Base-by-base conservation (phyloP, 1,140 invertebrate genomes). In the Rhizoglyphus robini region DNA sequence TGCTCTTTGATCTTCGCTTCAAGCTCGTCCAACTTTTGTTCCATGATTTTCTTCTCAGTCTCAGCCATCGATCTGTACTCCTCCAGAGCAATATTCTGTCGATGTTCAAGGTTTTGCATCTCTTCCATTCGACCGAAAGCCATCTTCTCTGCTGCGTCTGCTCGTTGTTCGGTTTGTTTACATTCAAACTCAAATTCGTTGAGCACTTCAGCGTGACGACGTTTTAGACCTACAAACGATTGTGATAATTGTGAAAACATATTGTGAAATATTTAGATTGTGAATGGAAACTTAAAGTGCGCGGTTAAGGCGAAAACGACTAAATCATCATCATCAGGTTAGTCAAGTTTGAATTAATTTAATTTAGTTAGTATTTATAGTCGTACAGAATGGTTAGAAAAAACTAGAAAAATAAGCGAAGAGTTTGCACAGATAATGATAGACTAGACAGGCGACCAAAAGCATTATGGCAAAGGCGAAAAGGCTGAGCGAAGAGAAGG, bases 131-230 rank as follows among this genome's bases (percentile, higher is more conserved):
- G 29, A 15, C 54, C 34, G 13, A 23, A 23, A 34, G 47, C 47
- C 20, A 63, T 63, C 20, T 49, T 51, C n/a, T 51, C 32, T n/a
- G 49, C 47, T 18, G 34, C 63, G 15, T 49, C 46, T 0, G 64
- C 3, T 46, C 70, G 49, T 18, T 20, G 3, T 41, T 70, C 58
- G 25, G 69, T 38, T 47, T 27, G n/a, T 48, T 69, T 65, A 27
- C 65, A 65, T 61, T 65, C 67, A 20, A 67, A 61, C 64, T 70
- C 68, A 58, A 68, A 67, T 27, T 67, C 66, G 54, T 69, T 65
- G 5, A 70, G 25, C 15, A 68, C 62, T 64, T 69, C 38, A 20
- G 32, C 34, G 23, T 65, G 54, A 1, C 63, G 34, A 4, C 29
- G n/a, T 31, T 65, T 29, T 29, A 66, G 15, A 8, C 18, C 47